phyloP scores from a whole-genome alignment of 1,140 invertebrate species.

The Anastrepha ludens region DNA sequence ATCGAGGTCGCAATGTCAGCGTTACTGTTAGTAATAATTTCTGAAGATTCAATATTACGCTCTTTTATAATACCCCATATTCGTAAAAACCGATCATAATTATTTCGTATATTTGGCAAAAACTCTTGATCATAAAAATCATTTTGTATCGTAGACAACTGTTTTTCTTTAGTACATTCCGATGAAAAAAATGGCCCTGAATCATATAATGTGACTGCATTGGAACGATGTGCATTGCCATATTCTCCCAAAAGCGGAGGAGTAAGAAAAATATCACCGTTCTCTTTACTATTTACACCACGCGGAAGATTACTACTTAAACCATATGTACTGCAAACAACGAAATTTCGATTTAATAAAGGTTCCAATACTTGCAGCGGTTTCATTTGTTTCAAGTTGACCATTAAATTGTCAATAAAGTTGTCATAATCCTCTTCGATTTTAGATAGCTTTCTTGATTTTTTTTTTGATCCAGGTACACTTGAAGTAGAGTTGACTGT shows the following conservation, averaged over 20 bases:
- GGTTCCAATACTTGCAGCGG: conserved; percentile 92
- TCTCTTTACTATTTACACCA: conserved; percentile 44
- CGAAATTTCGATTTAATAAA: conserved; percentile 85
- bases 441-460: conserved; percentile 87
- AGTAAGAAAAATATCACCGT: conserved; percentile 70
- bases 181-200: conserved; percentile 73
- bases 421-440: conserved; percentile 93
- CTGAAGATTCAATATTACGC: conserved; percentile 24
- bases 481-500: conserved; percentile 14
- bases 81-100: conserved; percentile 64
- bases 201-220: conserved; percentile 55
- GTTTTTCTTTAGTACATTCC: conserved; percentile 50
- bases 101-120: conserved; percentile 76
- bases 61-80: conserved; percentile 44
- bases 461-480: conserved; percentile 76
- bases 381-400: conserved; percentile 87
- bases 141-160: conserved; percentile 83
- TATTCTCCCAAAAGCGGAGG: conserved; percentile 73
- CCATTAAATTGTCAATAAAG: conserved; percentile 91
- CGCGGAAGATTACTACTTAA: conserved; percentile 78
- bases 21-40: conserved; percentile 12
- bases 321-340: conserved; percentile 86
- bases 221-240: conserved; percentile 52
- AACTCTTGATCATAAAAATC: conserved; percentile 97
- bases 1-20: not conserved